Base-by-base conservation (phyloP, 2,113 vertebrate species). In the Myxocyprinus asiaticus region DNA sequence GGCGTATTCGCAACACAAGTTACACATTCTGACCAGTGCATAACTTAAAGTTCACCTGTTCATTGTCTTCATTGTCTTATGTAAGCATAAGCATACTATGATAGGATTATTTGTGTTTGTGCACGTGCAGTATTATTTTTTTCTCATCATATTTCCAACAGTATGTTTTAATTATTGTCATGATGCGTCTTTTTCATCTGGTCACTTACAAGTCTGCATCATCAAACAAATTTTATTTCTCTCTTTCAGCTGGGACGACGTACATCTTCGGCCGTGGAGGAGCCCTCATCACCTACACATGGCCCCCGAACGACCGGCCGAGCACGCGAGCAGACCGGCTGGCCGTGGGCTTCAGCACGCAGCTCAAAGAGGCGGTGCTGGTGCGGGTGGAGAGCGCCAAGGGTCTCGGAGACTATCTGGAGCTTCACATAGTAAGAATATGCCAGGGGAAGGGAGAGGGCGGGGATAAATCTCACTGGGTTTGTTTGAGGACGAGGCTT, bases 201-300 rank as follows among this genome's bases (percentile, higher is more conserved):
- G 22, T 33, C 22, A 33, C 22, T 1, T 33, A 33, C 22, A 1
- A 33, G 22, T 33, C 22, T 33, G 22, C 22, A 1, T 33, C 3
- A 33, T 33, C 22, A 33, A 33, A 33, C 22, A 33, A 33, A 33
- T 33, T 1, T 48, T 48, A 1, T 62, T 8, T 73, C 14, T 70
- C 15, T n/a, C n/a, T 68, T 11, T 72, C 94, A 97, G 96, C 96
- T 82, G 96, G 96, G 90, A 97, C 96, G 81, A 97, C 96, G 1
- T 97, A 97, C 91, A 97, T 97, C 90, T 97, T 97, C 72, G 95
- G 95, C 81, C 92, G 95, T 83, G 95, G 95, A 84, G 96, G 96
- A 87, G 96, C 95, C 55, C 95, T 96, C 89, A 96, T 97, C 90
- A 97, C 95, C 56, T 97, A 97, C 84, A 95, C 95, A 72, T 97